Evolutionary conservation across 2,113 vertebrate species (phyloP).

Genomic region (Ariopsis seemanni): DNA sequence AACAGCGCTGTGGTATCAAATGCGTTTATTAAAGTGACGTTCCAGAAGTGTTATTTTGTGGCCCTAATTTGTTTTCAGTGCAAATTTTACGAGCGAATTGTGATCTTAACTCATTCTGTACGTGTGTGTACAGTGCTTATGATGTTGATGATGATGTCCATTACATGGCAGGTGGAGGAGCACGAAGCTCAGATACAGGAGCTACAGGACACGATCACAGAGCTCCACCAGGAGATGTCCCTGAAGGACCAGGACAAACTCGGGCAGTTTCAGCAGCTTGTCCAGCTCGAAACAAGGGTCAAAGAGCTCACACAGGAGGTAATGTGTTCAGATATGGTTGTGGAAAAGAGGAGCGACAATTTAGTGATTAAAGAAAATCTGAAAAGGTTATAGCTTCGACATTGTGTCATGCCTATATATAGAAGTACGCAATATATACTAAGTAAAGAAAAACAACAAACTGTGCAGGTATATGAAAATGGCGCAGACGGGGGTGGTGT

Average conservation of each 20-base stretch:
- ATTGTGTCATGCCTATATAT: background rate
- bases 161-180: constrained; percentile 54
- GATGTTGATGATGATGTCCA: background rate
- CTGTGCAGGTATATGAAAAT: no score
- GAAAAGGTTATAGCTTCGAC: background rate
- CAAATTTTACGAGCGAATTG: background rate
- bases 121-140: background rate
- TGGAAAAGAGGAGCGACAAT: background rate
- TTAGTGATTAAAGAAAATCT: background rate
- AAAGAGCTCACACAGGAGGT: constrained; percentile 57
- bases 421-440: no score
- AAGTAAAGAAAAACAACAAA: no score
- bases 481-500: no score
- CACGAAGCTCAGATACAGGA: constrained; percentile 62
- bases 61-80: background rate
- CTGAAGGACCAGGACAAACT: constrained; percentile 59
- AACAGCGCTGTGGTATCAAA: background rate
- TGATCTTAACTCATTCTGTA: background rate
- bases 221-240: constrained; percentile 61
- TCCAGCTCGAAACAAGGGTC: constrained; percentile 54
- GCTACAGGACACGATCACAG: constrained; percentile 57
- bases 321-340: background rate
- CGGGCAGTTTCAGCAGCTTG: constrained; percentile 55
- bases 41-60: background rate
- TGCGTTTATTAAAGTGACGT: background rate